Evolutionary conservation across 92 coral and sea anemone species (phyloP), one percentile per base, ranked within the genome.

Genomic region (Bergia sp.): DNA sequence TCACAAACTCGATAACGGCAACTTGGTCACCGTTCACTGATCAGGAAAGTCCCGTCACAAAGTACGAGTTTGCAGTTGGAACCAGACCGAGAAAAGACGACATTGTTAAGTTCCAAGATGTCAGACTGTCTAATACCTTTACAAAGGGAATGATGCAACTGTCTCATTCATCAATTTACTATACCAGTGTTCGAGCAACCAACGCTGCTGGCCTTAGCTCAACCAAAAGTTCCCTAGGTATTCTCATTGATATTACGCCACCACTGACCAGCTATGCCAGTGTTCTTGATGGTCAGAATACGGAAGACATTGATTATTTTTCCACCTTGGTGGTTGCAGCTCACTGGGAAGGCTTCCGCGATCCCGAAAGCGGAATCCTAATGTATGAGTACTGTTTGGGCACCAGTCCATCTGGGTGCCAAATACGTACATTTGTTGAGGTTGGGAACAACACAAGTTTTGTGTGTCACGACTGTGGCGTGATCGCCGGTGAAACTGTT

Each of bases 321-420:
- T 88, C 90, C 37, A 61, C 85, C 4, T 89, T 79, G 74, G 74
- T 81, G 1, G 78, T 95, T 1, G 76, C 86, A 16, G 98, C 92
- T 15, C 93, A 89, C 61, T 95, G 98, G 98, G 92, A 90, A 36
- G 71, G 43, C 42, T 88, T 93, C 23, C 80, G 61, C 29, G 98
- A 95, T 73, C 93, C 81, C 38, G 93, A 95, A 44, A 95, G 98
- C 91, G 95, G 96, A 42, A 89, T 95, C 61, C 37, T 15, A 1
- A 81, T 37, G 20, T 79, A 86, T 69, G 86, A 89, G 41, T 93
- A 91, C 55, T 95, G 98, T 76, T 39, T 95, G 2, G 98, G 96
- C 15, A 91, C 94, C 66, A 92, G 76, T 21, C 96, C 93, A 0
- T 85, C 11, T 1, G 95, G 93, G 11, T 95, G 98, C 65, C 94